These are phyloP conservation scores for Amiota communis DNA, from an alignment of 2,888 invertebrate genomes.

Conservation along the genomic window DNA sequence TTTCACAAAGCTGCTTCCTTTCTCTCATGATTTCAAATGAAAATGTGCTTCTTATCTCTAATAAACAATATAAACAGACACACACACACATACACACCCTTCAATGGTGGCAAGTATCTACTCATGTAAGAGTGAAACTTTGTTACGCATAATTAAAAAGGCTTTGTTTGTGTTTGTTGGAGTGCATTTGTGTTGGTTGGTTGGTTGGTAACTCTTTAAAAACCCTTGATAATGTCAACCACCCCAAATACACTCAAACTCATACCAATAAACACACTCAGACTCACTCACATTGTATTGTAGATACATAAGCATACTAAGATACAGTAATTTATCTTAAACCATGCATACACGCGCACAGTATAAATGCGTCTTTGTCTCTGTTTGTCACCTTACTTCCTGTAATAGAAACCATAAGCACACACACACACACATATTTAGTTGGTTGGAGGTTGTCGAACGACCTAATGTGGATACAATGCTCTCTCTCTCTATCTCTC, in stretches of 20 bases:
- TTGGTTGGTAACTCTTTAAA: not conserved
- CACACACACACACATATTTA: constrained; percentile 12
- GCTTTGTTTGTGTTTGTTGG: not conserved
- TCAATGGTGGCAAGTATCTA: no score
- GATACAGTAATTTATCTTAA: not conserved
- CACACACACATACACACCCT: not conserved
- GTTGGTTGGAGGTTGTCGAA: not conserved
- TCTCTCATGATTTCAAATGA: not conserved
- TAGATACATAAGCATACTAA: no score
- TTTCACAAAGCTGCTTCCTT: not conserved
- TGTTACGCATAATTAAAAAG: not conserved
- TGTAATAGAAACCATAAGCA: constrained; percentile 56
- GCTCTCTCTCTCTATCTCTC: no score
- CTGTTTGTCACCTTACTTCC: constrained; percentile 62
- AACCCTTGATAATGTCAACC: constrained; percentile 25
- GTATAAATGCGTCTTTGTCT: not conserved
- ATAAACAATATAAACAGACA: not conserved
- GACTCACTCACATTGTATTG: not conserved
- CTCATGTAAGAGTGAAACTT: no score
- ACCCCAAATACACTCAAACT: constrained; percentile 12
- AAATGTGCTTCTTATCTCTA: not conserved
- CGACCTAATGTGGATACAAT: constrained; percentile 34
- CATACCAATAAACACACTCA: no score
- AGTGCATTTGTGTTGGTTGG: not conserved
- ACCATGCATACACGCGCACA: no score